Conservation (phyloP, 2,113 vertebrate genomes). For the Strix uralensis region DNA sequence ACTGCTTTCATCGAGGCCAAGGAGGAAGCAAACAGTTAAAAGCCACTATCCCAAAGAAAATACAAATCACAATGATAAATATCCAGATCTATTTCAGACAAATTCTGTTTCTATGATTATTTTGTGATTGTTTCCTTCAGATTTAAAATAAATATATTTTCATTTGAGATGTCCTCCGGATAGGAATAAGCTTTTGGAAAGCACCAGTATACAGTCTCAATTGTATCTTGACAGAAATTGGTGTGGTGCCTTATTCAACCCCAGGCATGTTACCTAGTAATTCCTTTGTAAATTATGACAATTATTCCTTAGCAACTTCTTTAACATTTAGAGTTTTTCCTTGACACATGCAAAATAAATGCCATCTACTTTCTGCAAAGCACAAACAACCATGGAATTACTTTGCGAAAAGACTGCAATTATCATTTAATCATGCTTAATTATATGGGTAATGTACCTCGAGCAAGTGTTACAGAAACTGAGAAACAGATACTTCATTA, state of each 20-base stretch:
- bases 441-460: constrained; percentile 66
- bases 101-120: not conserved
- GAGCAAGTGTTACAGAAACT: constrained; percentile 53
- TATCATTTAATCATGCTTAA: constrained; percentile 66
- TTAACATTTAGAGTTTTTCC: constrained; percentile 23
- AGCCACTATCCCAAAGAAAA: not conserved
- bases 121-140: not conserved
- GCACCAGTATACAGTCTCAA: not conserved
- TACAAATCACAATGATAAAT: not conserved
- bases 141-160: not conserved
- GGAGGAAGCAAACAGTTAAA: not conserved
- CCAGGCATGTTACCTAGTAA: not conserved
- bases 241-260: not conserved
- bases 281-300: constrained; percentile 20
- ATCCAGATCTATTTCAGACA: not conserved
- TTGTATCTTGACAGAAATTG: not conserved
- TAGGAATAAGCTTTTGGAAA: not conserved
- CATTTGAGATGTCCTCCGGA: not conserved
- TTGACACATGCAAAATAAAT: constrained; percentile 50
- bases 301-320: constrained; percentile 46
- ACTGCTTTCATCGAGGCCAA: not conserved
- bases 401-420: constrained; percentile 48
- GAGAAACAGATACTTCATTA: constrained; percentile 1
- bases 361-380: not conserved
- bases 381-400: constrained; percentile 55